A percentile compares a stretch with the other conserved stretches of the same genome.
Evolutionary conservation across 2,797 vertebrate species (phyloP).

Genomic region (Mallotus villosus): DNA sequence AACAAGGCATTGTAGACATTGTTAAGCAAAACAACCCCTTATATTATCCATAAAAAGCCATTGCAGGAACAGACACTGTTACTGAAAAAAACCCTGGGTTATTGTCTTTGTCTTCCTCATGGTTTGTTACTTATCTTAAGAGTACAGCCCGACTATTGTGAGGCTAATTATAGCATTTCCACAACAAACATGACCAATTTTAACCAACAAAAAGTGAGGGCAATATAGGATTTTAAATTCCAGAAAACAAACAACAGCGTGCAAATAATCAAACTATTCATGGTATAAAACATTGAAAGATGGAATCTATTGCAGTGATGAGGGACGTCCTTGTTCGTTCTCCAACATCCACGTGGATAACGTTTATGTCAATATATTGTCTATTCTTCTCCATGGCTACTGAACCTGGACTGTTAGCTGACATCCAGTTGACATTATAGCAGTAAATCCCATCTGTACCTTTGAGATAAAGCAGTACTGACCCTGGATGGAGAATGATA

Average conservation of each 20-base stretch:
- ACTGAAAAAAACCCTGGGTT: slow-evolving; percentile 54
- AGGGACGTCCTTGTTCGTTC: background rate
- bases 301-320: background rate
- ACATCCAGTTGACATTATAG: background rate
- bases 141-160: slow-evolving; percentile 58
- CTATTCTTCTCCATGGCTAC: background rate
- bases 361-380: background rate
- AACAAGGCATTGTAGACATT: slow-evolving; percentile 46
- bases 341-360: background rate
- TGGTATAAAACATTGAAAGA: background rate
- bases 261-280: background rate
- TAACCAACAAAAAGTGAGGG: background rate
- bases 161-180: slow-evolving; percentile 17
- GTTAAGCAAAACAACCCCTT: slow-evolving; percentile 60
- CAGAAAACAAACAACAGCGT: background rate
- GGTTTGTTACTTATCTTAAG: slow-evolving; percentile 22
- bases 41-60: slow-evolving; percentile 47
- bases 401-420: background rate
- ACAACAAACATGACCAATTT: background rate
- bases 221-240: too few species aligned
- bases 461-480: background rate
- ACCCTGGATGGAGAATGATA: background rate
- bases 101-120: slow-evolving; percentile 40
- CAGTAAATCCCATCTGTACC: background rate
- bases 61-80: slow-evolving; percentile 25